Percentiles rank a stretch among this genome's conserved stretches.
These are phyloP conservation scores for Agriopis marginaria DNA, from an alignment of 2,888 invertebrate species.

Conservation along the genomic window DNA sequence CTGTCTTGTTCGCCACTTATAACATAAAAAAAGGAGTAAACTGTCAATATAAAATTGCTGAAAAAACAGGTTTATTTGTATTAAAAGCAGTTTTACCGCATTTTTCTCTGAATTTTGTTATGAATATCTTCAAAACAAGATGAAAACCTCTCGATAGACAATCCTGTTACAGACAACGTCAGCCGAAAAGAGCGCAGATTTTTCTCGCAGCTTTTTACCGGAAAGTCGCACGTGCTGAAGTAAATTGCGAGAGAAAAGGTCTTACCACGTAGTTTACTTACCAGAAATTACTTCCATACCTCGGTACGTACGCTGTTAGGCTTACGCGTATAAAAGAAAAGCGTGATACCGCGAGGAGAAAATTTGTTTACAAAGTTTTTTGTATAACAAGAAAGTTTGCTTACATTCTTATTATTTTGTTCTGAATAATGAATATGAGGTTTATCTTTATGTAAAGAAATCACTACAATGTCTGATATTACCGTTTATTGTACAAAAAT, in stretches of 20 bases:
- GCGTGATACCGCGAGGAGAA: neutral
- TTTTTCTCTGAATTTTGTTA: neutral
- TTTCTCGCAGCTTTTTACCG: constrained; percentile 51
- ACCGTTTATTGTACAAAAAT: too few species aligned
- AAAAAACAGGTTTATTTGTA: too few species aligned
- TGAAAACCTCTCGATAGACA: constrained; percentile 21
- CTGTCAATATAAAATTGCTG: neutral
- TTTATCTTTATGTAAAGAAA: neutral
- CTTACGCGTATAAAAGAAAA: constrained; percentile 28
- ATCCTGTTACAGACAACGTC: constrained; percentile 22
- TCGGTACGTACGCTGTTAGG: constrained; percentile 24
- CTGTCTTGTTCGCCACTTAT: too few species aligned
- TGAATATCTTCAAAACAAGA: constrained; percentile 7
- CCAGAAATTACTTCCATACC: constrained; percentile 46
- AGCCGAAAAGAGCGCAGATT: constrained; percentile 46
- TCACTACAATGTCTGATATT: neutral
- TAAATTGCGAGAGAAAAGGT: constrained; percentile 62
- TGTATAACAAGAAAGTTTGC: constrained; percentile 1
- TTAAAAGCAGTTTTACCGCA: neutral
- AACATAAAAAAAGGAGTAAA: neutral
- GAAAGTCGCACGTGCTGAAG: constrained; percentile 51
- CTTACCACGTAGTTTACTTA: constrained; percentile 54
- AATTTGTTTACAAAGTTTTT: constrained; percentile 23
- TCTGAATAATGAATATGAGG: neutral
- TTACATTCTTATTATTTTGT: neutral